Conservation (phyloP, 2,888 invertebrate genomes). For the Stramonita haemastoma region DNA sequence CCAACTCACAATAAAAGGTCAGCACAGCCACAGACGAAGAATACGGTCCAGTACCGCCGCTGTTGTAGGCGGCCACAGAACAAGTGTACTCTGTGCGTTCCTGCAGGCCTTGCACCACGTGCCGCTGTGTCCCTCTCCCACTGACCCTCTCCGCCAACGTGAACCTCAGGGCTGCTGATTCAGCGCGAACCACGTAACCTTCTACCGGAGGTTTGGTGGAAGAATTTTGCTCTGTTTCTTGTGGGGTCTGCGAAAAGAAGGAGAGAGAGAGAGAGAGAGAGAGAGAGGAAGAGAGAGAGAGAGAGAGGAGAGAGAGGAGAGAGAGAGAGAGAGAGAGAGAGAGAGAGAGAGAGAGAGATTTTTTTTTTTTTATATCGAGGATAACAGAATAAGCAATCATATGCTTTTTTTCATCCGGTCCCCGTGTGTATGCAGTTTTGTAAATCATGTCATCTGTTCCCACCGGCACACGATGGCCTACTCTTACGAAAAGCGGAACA, state of each 20-base stretch:
- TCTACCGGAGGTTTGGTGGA: neutral
- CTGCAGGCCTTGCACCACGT: slow-evolving; percentile 9
- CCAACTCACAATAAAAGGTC: slow-evolving; percentile 21
- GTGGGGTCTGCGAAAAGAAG: neutral
- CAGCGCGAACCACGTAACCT: neutral
- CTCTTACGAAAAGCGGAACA: too few species aligned
- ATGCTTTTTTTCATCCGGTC: too few species aligned
- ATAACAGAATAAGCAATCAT: too few species aligned
- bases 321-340: too few species aligned
- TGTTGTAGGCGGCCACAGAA: slow-evolving; percentile 33
- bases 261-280: neutral
- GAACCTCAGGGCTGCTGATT: neutral
- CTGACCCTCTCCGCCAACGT: slow-evolving; percentile 3
- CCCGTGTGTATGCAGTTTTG: too few species aligned
- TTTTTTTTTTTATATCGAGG: too few species aligned
- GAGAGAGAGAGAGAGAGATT: neutral
- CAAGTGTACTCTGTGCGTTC: slow-evolving; percentile 25
- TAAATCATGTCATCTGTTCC: too few species aligned
- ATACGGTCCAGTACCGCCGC: neutral
- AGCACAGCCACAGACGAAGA: slow-evolving; percentile 10
- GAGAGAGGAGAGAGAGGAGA: too few species aligned
- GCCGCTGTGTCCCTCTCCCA: neutral
- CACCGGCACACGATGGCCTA: too few species aligned
- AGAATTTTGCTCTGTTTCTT: neutral
- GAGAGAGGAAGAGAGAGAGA: too few species aligned